Evolutionary conservation across 2,113 vertebrate species (phyloP), one percentile per base, ranked within the genome.

Genomic region (Otolemur garnettii): DNA sequence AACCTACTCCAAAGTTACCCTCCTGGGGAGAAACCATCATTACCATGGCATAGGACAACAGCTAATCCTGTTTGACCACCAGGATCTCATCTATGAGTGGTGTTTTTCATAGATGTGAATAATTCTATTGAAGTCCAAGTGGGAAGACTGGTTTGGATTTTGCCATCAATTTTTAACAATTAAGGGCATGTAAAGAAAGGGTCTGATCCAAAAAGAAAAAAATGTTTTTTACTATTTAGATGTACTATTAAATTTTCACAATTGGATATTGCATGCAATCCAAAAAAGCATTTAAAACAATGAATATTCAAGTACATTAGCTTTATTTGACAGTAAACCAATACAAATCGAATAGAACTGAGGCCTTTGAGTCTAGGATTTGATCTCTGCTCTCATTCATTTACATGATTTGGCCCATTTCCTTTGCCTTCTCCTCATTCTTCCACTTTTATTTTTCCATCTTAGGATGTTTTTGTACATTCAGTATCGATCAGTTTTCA

Each of bases 281-380:
- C 96, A 97, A 95, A 94, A 96, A 90, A 89, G 87, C 90, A 94
- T 96, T 95, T 94, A 89, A 95, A 96, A 90, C 87, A 92, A 97
- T 96, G 89, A 96, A 96, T 96, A 97, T 89, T 95, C 86, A 95
- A 96, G 62, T 81, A 53, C 78, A 91, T 97, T 91, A 96, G 62
- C 64, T 96, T 94, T 72, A 72, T 87, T 96, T 72, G 93, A 97
- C 93, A 97, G 89, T 93, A 97, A 97, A 94, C 92, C 95, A 95
- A 96, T 94, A 92, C 42, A 94, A 97, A 95, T 91, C 50, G 11
- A 97, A 96, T 96, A 86, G 86, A 92, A 92, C 5, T 12, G 19
- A 81, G 28, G 6, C 38, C 81, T 75, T 74, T 75, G 33, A 64
- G 66, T 71, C 35, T 96, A 79, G 62, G 93, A 68, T 93, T 91